Evolutionary conservation across 2,797 vertebrate species (phyloP).

Genomic region (Squalus acanthias): DNA sequence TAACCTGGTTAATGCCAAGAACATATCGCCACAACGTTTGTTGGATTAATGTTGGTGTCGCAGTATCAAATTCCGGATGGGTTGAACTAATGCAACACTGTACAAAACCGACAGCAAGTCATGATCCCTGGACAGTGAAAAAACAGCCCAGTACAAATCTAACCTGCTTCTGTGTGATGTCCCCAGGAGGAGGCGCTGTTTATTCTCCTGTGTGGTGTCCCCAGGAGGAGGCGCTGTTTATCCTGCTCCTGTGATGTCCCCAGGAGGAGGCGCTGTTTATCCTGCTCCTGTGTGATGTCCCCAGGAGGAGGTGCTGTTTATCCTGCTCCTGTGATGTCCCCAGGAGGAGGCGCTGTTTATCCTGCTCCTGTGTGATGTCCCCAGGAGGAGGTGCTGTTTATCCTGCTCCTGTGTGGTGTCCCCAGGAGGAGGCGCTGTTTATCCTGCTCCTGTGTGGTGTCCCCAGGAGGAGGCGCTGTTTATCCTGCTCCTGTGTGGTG

Average conservation of each 20-base stretch:
- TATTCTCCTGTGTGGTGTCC: not conserved
- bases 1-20: not conserved
- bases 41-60: not conserved
- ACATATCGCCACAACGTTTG: not conserved
- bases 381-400: no score
- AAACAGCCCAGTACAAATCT: not conserved
- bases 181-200: not conserved
- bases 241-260: not conserved
- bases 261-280: not conserved
- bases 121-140: not conserved
- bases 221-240: not conserved
- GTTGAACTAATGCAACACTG: not conserved
- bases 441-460: not conserved
- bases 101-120: not conserved
- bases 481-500: not conserved
- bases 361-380: not conserved
- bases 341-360: not conserved
- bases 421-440: not conserved
- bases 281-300: no score
- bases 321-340: not conserved
- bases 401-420: no score
- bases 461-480: not conserved
- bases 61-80: not conserved
- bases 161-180: no score
- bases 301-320: not conserved